phyloP scores from a whole-genome alignment of 2,113 vertebrate genomes.

The Poecilia latipinna region DNA sequence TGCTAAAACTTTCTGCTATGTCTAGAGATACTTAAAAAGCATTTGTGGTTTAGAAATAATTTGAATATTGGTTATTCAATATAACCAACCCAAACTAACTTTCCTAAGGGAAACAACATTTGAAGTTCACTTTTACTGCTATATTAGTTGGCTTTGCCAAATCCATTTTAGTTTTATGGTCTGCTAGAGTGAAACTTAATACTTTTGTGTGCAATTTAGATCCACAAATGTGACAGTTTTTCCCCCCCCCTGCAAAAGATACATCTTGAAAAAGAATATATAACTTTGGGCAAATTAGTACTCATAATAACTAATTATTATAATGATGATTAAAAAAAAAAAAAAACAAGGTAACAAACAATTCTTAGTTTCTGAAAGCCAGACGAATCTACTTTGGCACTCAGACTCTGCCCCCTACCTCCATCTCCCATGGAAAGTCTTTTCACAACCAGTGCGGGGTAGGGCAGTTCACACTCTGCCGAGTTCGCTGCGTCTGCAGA shows the following conservation, averaged over 20 bases:
- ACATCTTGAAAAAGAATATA: background rate
- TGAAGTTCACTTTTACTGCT: no score
- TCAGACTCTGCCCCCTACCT: slow-evolving; percentile 51
- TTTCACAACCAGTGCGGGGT: slow-evolving; percentile 77
- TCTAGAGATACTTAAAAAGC: no score
- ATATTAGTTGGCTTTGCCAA: background rate
- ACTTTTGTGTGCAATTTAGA: background rate
- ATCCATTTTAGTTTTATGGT: background rate
- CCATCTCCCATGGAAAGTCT: slow-evolving; percentile 76
- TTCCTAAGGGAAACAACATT: no score
- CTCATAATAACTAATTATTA: background rate
- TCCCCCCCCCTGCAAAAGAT: background rate
- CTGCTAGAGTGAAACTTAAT: background rate
- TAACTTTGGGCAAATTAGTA: background rate
- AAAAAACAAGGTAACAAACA: no score
- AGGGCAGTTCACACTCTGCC: slow-evolving; percentile 59
- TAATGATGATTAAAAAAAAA: no score
- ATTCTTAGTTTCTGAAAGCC: background rate
- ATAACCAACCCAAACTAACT: no score
- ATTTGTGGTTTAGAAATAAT: no score
- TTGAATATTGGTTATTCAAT: no score
- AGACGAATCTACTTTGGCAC: background rate
- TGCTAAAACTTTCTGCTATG: no score
- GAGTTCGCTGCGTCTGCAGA: slow-evolving; percentile 49
- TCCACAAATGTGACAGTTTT: background rate